Base-by-base conservation (phyloP, 2,888 invertebrate genomes). In the Lucinisca nassula region DNA sequence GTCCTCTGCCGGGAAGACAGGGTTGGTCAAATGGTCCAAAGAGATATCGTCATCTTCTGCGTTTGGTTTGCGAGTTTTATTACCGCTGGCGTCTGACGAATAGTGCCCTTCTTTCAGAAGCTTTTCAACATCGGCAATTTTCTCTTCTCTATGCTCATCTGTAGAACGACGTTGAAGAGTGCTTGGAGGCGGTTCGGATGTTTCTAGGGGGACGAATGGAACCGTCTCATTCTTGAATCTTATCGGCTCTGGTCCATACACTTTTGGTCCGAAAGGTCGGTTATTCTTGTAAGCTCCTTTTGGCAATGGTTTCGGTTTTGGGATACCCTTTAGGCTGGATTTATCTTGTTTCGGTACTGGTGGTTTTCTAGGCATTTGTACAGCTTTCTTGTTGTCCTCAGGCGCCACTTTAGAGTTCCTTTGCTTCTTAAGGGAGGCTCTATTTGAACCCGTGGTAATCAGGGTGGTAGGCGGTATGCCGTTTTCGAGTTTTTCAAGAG, bases 1-100 rank as follows among this genome's bases (percentile, higher is more conserved):
- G 1, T 74, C 74, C 6, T 40, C 40, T 27, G 45, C 17, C n/a
- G 10, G 24, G 21, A 74, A 40, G 45, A 40, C 74, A 10, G 74
- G 49, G 45, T 74, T 74, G 37, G 40, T 74, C 74, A 45, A 45
- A 27, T 74, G 74, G 24, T 74, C 74, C 3, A 74, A 45, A 40
- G 74, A 74, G 4, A 74, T 49, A n/a, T 40, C 40, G 17, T 74
- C 74, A 14, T 74, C 74, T 30, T 74, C 74, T 3, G 45, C 45
- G 2, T 27, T 27, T 8, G 38, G 24, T 49, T 40, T 40, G 10
- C 32, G 24, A n/a, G 8, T 61, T n/a, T 61, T 61, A 1, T 30
- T 30, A 8, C n/a, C 45, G 30, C 21, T 45, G 35, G 24, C 45
- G 1, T 21, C 49, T 30, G 74, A 74, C 1, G 40, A 45, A 27